Evolutionary conservation across 2,797 vertebrate genomes (phyloP).

Genomic region (Myotis findleyi): DNA sequence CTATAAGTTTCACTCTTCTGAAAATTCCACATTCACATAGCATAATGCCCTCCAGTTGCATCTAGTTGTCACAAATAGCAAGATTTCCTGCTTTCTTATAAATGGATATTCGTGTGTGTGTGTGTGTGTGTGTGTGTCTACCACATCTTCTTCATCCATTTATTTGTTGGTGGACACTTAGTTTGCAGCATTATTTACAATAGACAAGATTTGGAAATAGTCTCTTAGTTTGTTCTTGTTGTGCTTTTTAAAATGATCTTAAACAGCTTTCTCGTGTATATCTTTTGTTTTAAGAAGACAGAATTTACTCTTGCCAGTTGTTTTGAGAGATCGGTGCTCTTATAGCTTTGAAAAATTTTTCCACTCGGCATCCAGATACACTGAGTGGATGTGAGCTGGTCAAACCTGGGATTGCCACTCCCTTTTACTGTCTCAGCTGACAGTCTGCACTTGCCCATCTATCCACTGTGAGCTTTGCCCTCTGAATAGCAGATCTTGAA

Average conservation of each 20-base stretch:
- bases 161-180: background rate
- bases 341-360: background rate
- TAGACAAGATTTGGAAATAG: background rate
- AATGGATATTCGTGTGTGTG: background rate
- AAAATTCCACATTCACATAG: background rate
- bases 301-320: background rate
- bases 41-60: background rate
- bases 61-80: background rate
- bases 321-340: background rate
- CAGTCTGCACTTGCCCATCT: background rate
- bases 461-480: background rate
- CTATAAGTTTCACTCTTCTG: background rate
- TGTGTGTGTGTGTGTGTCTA: background rate
- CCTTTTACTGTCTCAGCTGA: background rate
- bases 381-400: background rate
- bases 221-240: background rate
- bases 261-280: background rate
- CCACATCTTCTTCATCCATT: background rate
- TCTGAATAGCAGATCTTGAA: background rate
- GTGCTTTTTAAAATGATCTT: slow-evolving; percentile 9
- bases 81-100: background rate
- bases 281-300: background rate
- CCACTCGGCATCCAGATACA: background rate
- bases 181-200: background rate
- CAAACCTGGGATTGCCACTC: background rate